Evolutionary conservation across 2,797 vertebrate species (phyloP), one percentile per base, ranked within the genome.

Genomic region (Babyrousa celebensis): DNA sequence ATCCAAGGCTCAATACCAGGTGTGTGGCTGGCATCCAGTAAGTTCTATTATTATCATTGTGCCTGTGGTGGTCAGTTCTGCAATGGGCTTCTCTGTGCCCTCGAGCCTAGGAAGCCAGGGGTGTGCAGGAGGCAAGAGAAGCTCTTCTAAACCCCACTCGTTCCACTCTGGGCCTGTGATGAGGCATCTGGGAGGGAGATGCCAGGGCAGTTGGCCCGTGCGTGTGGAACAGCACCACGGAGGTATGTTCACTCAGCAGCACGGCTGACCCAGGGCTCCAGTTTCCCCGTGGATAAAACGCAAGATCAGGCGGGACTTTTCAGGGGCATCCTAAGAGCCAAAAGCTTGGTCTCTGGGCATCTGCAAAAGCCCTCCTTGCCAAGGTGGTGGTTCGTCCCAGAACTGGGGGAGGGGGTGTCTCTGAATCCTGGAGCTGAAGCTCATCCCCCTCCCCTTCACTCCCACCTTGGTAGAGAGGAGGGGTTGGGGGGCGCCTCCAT

Each of bases 1-100:
- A 74, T 56, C 62, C 10, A 0, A 12, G 0, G 14, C 25, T 23
- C 60, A 0, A 4, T 3, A 12, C 21, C 20, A 12, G 9, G 5
- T 3, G 12, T 18, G 2, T 1, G 8, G 20, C 1, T 14, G 29
- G 54, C 29, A 12, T 12, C 5, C 0, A 3, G 0, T 0, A 23
- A 32, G 52, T 10, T 18, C 72, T 9, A 0, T 1, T 10, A 12
- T 8, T 6, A 12, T 20, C 29, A 0, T 9, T 6, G 17, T 12
- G 25, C 20, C 12, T 54, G 65, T 16, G 9, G 25, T 0, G 5
- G 1, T 12, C 4, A 2, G 12, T 40, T 29, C 21, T 36, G 43
- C 20, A 3, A 2, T 0, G 4, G 65, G 54, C 9, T 48, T 1
- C 27, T 67, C 43, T 23, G 52, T 3, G n/a, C 52, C 88, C 52